A percentile compares a stretch with the other conserved stretches of the same genome.
phyloP scores from a whole-genome alignment of 1,140 invertebrate genomes.

The Adelges cooleyi region DNA sequence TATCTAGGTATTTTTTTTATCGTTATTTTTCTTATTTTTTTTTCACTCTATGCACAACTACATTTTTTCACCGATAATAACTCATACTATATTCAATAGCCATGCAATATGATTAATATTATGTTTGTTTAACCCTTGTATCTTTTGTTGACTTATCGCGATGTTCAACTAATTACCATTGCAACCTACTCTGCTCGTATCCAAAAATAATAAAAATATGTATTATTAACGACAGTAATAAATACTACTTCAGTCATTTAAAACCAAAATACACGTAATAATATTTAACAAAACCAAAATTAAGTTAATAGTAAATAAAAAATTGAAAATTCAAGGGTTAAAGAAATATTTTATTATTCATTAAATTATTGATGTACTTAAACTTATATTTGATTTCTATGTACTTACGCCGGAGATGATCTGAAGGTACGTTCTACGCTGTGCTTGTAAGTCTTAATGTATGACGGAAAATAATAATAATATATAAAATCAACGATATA shows the following conservation, averaged over 20 bases:
- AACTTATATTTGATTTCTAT: no score
- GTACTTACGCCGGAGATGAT: no score
- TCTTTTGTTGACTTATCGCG: background rate
- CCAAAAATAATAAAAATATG: no score
- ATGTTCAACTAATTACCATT: no score
- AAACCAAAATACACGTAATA: no score
- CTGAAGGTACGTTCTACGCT: background rate
- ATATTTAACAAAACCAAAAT: no score
- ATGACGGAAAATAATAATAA: background rate
- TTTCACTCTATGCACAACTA: background rate
- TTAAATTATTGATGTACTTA: background rate
- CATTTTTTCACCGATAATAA: slow-evolving; percentile 5
- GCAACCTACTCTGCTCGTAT: no score
- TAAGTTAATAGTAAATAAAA: background rate
- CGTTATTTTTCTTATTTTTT: background rate
- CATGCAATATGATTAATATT: background rate
- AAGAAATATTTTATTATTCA: background rate
- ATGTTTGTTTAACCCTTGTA: background rate
- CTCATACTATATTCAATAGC: background rate
- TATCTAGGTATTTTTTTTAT: background rate
- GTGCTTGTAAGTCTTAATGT: background rate
- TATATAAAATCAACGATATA: no score
- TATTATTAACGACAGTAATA: no score
- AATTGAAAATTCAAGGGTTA: slow-evolving; percentile 10
- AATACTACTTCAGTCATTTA: no score